Conservation (phyloP, 2,888 invertebrate species). For the Drosophila eohydei region DNA sequence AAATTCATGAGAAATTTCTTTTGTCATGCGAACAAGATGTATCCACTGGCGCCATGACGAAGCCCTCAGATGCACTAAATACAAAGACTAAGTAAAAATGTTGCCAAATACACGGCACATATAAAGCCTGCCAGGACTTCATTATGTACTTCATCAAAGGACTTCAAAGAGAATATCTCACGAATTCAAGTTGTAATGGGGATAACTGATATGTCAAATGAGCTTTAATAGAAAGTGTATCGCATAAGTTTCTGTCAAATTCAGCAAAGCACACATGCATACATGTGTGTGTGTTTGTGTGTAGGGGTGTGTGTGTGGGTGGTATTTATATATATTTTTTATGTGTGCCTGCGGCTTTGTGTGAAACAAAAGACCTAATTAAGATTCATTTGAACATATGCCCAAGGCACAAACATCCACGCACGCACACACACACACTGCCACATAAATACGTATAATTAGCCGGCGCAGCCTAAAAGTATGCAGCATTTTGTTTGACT, state of each 20-base stretch:
- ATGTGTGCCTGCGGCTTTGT: constrained; percentile 58
- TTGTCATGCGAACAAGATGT: background rate
- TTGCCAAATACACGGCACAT: background rate
- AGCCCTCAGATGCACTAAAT: too few species aligned
- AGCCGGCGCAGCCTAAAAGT: constrained; percentile 59
- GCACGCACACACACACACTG: constrained; percentile 1
- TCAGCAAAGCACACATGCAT: background rate
- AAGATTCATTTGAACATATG: constrained; percentile 68
- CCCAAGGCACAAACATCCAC: constrained; percentile 23
- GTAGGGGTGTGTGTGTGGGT: background rate
- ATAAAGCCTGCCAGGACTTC: background rate
- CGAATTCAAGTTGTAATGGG: constrained; percentile 11
- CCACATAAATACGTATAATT: constrained; percentile 54
- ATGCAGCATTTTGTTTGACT: constrained; percentile 72
- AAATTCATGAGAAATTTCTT: background rate
- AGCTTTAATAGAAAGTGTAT: constrained; percentile 19
- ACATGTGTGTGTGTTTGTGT: background rate
- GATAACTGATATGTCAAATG: constrained; percentile 16
- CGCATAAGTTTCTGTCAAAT: constrained; percentile 28
- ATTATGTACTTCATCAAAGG: background rate
- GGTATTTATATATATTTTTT: constrained; percentile 21
- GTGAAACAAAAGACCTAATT: constrained; percentile 59
- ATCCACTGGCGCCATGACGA: background rate
- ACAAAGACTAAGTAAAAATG: background rate
- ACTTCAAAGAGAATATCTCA: constrained; percentile 12